A percentile compares a stretch with the other conserved stretches of the same genome.
phyloP scores from a whole-genome alignment of 2,797 vertebrate genomes.

The Adelosebastes latens region DNA sequence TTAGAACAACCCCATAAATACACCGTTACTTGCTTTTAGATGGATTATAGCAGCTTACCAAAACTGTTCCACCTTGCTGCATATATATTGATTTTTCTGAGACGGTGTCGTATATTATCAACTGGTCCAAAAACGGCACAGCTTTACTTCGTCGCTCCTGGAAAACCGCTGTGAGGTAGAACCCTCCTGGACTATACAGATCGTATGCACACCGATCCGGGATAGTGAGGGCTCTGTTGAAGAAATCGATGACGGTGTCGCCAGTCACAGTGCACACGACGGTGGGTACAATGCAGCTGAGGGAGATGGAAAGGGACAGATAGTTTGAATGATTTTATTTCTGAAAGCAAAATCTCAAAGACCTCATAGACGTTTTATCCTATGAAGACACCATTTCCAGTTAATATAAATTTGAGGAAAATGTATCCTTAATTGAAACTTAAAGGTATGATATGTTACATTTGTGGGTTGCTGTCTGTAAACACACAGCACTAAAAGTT shows the following conservation, averaged over 20 bases:
- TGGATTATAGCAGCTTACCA: background rate
- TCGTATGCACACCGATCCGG: background rate
- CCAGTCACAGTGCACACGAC: background rate
- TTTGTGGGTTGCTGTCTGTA: too few relatives aligned
- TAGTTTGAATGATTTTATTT: background rate
- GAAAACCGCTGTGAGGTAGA: background rate
- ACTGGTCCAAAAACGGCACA: background rate
- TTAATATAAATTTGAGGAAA: too few relatives aligned
- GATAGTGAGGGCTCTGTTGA: accelerated
- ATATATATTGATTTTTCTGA: accelerated
- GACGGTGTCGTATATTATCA: accelerated
- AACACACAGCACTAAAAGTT: too few relatives aligned
- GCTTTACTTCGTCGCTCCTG: background rate
- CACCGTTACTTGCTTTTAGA: background rate
- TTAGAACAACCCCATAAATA: background rate
- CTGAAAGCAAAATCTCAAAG: background rate
- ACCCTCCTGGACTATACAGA: accelerated
- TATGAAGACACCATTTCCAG: too few relatives aligned
- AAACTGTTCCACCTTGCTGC: background rate
- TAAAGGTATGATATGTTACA: too few relatives aligned
- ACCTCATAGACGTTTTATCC: too few relatives aligned
- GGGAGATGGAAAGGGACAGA: background rate
- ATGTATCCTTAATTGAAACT: too few relatives aligned
- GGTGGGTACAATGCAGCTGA: background rate
- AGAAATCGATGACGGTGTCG: background rate